Base-by-base conservation (phyloP, 2,113 vertebrate genomes). In the Anguilla japonica region DNA sequence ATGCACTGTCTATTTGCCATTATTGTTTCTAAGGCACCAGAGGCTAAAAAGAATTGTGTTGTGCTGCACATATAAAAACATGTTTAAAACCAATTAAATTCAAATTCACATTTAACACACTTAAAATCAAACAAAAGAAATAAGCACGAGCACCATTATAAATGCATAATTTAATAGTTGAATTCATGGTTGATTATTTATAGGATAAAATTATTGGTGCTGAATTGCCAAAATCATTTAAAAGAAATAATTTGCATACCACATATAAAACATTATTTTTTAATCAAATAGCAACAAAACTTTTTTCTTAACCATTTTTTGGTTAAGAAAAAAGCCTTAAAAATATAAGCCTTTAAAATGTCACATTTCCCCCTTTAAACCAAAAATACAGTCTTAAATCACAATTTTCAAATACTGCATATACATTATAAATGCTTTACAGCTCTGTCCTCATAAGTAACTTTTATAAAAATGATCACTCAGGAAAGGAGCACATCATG, bases 11-110 rank as follows among this genome's bases (percentile, higher is more conserved):
- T 91, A 95, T 96, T 96, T 96, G 93, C 95, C 95, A 93, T 95
- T 96, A 95, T 92, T 87, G 88, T 91, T 86, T 95, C 92, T 94
- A 97, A 97, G 96, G 96, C 96, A 97, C 96, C 94, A 92, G 95
- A 96, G 96, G 96, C 94, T 96, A 96, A 95, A 93, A 95, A 96
- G 94, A 92, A 94, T 91, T 95, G 57, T 86, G 43, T 94, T 96
- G 95, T 95, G 94, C 93, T 94, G 93, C 43, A 46, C 95, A 95
- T 91, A 95, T 89, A 90, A 91, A 91, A 60, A 86, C 60, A 81
- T 71, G 67, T 89, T 89, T 87, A 80, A 87, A 88, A 89, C 83
- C 85, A 84, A 89, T 89, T 22, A 79, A 84, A 88, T 39, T 87
- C 50, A 53, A 53, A 53, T 53, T 14, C 85, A 79, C 34, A 84